Evolutionary conservation across 2,113 vertebrate species (phyloP).

Genomic region (Cygnus atratus): DNA sequence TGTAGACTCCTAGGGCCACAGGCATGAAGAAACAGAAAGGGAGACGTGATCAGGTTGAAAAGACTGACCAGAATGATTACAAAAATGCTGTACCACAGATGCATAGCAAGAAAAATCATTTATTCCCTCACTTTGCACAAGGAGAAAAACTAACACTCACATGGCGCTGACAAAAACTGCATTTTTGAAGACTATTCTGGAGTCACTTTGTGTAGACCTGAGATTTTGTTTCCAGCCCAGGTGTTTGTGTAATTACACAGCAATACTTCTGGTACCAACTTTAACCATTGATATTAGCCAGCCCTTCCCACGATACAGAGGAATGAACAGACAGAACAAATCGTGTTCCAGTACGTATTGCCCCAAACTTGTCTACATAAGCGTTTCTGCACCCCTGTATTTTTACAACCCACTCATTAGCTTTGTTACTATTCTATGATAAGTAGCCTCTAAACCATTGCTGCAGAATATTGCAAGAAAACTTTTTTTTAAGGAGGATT

Average conservation of each 20-base stretch:
- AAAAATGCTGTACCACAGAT: background rate
- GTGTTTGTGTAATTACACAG: background rate
- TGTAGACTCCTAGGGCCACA: background rate
- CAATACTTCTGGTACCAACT: background rate
- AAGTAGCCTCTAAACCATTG: background rate
- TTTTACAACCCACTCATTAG: background rate
- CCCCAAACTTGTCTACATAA: background rate
- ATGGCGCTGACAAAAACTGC: background rate
- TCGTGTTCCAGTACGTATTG: background rate
- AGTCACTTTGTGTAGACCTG: background rate
- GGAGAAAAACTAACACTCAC: background rate
- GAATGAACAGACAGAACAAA: background rate
- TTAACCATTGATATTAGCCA: background rate
- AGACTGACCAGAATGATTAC: background rate
- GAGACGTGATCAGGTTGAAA: background rate
- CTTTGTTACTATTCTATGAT: background rate
- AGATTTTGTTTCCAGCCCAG: background rate
- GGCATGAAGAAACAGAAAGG: background rate
- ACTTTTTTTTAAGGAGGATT: background rate
- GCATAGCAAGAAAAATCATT: background rate
- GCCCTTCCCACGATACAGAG: background rate
- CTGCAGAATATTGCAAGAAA: background rate
- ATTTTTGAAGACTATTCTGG: background rate
- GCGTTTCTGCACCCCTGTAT: background rate
- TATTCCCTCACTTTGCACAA: background rate